Base-by-base conservation (phyloP, 2,797 vertebrate genomes). In the Galaxias olidus region DNA sequence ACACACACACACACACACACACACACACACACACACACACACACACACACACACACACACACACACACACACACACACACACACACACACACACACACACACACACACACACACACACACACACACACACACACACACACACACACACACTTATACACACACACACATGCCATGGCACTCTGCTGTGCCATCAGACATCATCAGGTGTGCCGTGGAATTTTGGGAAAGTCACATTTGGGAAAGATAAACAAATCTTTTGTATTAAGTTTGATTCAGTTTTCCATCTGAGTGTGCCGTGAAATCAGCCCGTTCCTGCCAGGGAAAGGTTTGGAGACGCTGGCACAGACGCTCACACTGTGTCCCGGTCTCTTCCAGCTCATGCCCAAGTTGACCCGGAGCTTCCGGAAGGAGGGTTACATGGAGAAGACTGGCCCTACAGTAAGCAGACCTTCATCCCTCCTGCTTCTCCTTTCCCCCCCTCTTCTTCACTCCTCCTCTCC, bases 401-500 rank as follows among this genome's bases (percentile, higher is more conserved):
- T 96, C 82, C 82, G 94, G 73, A 97, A 93, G 79, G 95, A 97
- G 73, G 95, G 95, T 20, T 95, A 92, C 85, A 97, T 97, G 95
- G 95, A 96, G 79, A 97, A 97, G 86, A 96, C 95, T 0, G 95
- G 95, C 15, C 95, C 92, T 55, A 92, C 87, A 90, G 94, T 91
- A 81, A 88, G 88, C 70, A n/a, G 30, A 30, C 30, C 30, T 30
- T 6, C 6, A 30, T 3, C 30, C 30, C 30, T 30, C 2, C n/a
- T 48, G 6, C 30, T 10, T 20, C 9, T 47, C 4, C 11, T 61
- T 0, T 43, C 12, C 44, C 8, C 44, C 14, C 66, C 54, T 72
- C 10, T 73, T 4, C 71, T 4, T 68, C 19, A 70, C 44, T 57
- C 17, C 30, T n/a, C n/a, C n/a, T n/a, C n/a, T n/a, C n/a, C n/a